These are phyloP conservation scores for Idaea straminata DNA, from an alignment of 2,888 invertebrate genomes.

Conservation along the genomic window DNA sequence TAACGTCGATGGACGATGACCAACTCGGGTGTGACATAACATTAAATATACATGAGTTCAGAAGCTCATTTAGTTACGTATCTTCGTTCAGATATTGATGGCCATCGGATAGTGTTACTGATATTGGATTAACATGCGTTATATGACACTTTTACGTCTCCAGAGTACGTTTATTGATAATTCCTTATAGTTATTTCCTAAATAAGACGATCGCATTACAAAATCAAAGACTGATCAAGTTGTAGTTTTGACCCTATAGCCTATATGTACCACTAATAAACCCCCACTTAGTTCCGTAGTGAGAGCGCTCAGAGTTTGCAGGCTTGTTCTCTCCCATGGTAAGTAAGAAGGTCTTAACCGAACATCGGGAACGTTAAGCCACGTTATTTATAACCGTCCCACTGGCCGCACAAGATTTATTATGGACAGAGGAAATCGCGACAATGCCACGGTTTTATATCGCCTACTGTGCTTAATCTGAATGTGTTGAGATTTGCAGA, in stretches of 20 bases:
- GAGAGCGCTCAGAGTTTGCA: constrained; percentile 16
- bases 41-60: constrained; percentile 27
- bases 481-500: constrained; percentile 22
- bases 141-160: background rate
- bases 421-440: constrained; percentile 54
- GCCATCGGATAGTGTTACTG: constrained; percentile 28
- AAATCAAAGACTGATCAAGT: background rate
- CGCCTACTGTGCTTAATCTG: constrained; percentile 37
- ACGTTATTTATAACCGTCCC: constrained; percentile 69
- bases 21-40: constrained; percentile 19
- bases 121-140: constrained; percentile 24
- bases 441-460: constrained; percentile 45
- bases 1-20: constrained; percentile 10
- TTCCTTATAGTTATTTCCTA: background rate
- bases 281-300: background rate
- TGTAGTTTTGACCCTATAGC: background rate
- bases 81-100: constrained; percentile 27
- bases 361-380: constrained; percentile 42
- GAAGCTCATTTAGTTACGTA: constrained; percentile 32
- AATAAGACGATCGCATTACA: background rate
- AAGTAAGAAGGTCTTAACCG: constrained; percentile 26
- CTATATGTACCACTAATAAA: no score
- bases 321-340: constrained; percentile 21
- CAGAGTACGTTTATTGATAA: background rate
- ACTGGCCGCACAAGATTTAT: constrained; percentile 68